Base-by-base conservation (phyloP, 2,113 vertebrate species). In the Sardina pilchardus region DNA sequence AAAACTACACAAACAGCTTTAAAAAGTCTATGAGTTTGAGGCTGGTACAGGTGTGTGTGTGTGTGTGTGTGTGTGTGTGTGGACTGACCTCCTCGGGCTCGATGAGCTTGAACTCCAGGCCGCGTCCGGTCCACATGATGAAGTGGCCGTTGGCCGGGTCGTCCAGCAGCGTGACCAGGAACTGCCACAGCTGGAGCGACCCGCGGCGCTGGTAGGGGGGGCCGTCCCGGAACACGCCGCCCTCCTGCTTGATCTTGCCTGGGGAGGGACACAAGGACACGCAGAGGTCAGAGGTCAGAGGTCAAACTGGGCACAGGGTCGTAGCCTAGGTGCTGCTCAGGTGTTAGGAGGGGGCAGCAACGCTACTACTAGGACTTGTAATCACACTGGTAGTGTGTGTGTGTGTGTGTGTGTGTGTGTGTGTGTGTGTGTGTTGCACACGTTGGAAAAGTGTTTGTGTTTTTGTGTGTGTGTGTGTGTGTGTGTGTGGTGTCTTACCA, bases 131-230 rank as follows among this genome's bases (percentile, higher is more conserved):
- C 98, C 98, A 99, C 7, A 97, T 95, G 0, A 99, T 99, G 93
- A 97, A 97, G 90, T 97, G 98, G 44, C 95, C 94, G 0, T 99
- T 98, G 85, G 96, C 95, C 0, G 96, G 97, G 90, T 99, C 96
- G 0, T 99, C 97, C 82, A 99, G 93, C 80, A 99, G 95, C 0
- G 98, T 98, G 86, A 99, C 97, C 80, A 99, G 94, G 92, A 99
- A 99, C 95, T 99, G 97, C 97, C 98, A 99, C 85, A 99, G 96
- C 94, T 99, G 97, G 88, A 99, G 95, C 19, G 97, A 99, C 48
- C 97, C 98, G 0, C 98, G 95, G 0, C 97, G 94, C 94, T 99
- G 98, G 90, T 98, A 99, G 0, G 97, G 97, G 85, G 97, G 95
- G 0, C 95, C 96, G 82, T 97, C 97, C 0, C 96, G 95, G 85